phyloP scores from a whole-genome alignment of 2,113 vertebrate species.

The Chaetura pelagica region DNA sequence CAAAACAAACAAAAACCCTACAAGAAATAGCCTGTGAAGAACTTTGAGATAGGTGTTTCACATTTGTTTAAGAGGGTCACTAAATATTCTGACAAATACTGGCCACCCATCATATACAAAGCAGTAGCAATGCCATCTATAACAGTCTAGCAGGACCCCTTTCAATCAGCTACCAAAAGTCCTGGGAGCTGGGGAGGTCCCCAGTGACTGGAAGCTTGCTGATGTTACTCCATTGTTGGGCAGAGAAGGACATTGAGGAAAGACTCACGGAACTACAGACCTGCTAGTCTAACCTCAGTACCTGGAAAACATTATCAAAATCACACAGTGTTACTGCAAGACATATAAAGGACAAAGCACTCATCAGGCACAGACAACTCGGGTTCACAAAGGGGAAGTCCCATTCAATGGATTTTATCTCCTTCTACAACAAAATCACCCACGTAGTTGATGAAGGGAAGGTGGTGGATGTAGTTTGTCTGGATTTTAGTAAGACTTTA shows the following conservation, averaged over 20 bases:
- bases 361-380: background rate
- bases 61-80: background rate
- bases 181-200: background rate
- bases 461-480: background rate
- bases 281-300: background rate
- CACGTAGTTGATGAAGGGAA: background rate
- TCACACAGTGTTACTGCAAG: background rate
- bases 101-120: background rate
- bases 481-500: background rate
- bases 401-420: background rate
- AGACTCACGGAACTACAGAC: background rate
- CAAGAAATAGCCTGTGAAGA: background rate
- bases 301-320: background rate
- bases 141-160: background rate
- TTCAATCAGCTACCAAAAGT: background rate
- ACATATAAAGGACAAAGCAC: background rate
- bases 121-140: background rate
- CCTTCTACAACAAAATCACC: background rate
- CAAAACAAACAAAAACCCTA: too few species aligned
- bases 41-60: background rate
- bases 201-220: background rate
- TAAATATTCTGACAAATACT: background rate
- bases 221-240: background rate
- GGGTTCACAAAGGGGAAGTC: background rate
- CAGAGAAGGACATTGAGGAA: too few species aligned